Evolutionary conservation across 2,113 vertebrate genomes (phyloP).

Genomic region (Centrocercus urophasianus): DNA sequence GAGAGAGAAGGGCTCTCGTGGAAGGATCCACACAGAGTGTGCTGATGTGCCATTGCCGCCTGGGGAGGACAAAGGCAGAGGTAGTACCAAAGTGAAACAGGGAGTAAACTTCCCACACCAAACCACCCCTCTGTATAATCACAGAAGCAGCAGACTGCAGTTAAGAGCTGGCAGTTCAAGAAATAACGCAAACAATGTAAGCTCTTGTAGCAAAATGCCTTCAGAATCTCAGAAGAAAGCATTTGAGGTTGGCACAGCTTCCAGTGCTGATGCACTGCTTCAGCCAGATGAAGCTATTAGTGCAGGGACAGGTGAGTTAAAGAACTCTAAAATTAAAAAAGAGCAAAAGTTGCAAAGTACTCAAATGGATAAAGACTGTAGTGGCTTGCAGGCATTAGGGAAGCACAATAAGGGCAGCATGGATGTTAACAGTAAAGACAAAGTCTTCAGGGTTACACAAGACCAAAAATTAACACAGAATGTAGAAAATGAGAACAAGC

Average conservation of each 20-base stretch:
- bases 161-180: neutral
- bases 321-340: neutral
- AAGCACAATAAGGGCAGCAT: neutral
- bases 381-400: neutral
- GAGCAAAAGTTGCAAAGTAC: neutral
- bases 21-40: neutral
- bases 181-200: neutral
- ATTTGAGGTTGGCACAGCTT: neutral
- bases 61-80: neutral
- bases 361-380: neutral
- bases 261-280: neutral
- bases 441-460: neutral
- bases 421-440: neutral
- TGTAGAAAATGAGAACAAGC: constrained; percentile 47
- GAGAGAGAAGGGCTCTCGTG: neutral
- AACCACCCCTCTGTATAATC: neutral
- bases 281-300: neutral
- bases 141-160: constrained; percentile 2
- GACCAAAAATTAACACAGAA: neutral
- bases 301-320: neutral
- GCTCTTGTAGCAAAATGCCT: constrained; percentile 11
- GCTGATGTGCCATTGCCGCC: neutral
- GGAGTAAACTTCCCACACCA: neutral
- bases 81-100: neutral
- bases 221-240: constrained; percentile 50